Conservation (phyloP, 2,888 invertebrate genomes). For the Cordilura impudica region DNA sequence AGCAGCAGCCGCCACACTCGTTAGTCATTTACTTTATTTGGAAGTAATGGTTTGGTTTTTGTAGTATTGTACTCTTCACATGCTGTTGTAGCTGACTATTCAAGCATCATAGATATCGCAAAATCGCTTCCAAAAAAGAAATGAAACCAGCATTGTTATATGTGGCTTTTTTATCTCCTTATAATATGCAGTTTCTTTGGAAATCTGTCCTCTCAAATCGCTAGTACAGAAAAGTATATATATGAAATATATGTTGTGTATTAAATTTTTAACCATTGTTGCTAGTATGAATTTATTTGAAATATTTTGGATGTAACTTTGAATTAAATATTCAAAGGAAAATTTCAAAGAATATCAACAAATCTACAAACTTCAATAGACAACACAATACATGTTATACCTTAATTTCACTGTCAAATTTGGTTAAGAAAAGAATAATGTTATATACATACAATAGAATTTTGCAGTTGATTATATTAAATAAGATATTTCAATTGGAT, state of each 20-base stretch:
- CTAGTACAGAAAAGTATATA: not conserved
- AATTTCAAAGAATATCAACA: constrained; percentile 39
- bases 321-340: constrained; percentile 57
- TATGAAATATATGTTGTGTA: too few species aligned
- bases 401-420: constrained; percentile 16
- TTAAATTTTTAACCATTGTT: constrained; percentile 41
- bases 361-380: not conserved
- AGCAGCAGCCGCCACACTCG: not conserved
- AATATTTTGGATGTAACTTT: not conserved
- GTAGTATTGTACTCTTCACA: not conserved
- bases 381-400: not conserved
- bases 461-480: constrained; percentile 16
- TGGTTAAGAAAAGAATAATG: constrained; percentile 26
- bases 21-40: not conserved
- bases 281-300: constrained; percentile 11
- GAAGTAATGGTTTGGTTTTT: not conserved
- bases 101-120: not conserved
- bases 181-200: too few species aligned
- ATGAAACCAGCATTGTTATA: not conserved
- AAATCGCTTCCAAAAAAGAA: not conserved
- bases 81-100: not conserved
- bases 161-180: not conserved
- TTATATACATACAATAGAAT: constrained; percentile 52
- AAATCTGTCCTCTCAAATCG: not conserved
- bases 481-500: too few species aligned